phyloP scores from a whole-genome alignment of 1,140 invertebrate genomes.

The Pollicipes pollicipes region DNA sequence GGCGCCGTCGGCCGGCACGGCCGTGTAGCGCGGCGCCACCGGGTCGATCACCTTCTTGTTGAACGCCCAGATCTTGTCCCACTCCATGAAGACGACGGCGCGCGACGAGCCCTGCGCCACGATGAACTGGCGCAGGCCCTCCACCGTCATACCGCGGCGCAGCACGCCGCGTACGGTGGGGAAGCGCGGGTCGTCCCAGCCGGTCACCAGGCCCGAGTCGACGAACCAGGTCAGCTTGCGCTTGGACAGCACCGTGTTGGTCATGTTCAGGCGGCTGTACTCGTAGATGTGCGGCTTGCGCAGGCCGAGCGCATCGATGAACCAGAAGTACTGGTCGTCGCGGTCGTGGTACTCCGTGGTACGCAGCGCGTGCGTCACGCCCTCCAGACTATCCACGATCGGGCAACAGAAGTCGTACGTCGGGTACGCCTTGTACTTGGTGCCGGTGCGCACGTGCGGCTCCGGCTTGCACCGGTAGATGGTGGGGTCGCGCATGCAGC shows the following conservation, averaged over 20 bases:
- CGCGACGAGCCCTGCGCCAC: constrained; percentile 95
- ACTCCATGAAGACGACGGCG: constrained; percentile 97
- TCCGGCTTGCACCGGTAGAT: constrained; percentile 98
- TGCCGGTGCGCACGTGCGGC: constrained; percentile 75
- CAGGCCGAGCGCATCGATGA: constrained; percentile 66
- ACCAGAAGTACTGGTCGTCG: constrained; percentile 96
- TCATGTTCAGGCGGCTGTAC: constrained; percentile 90
- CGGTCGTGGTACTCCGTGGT: constrained; percentile 98
- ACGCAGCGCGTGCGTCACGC: constrained; percentile 87
- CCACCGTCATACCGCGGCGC: constrained; percentile 88
- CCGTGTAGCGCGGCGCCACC: constrained; percentile 80
- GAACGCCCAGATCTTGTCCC: constrained; percentile 99
- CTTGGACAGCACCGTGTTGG: constrained; percentile 93
- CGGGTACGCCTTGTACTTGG: constrained; percentile 97
- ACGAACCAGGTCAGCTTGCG: constrained; percentile 97
- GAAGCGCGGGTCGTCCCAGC: constrained; percentile 98
- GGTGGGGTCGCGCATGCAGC: constrained; percentile 95
- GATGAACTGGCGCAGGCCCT: constrained; percentile 93
- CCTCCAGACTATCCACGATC: constrained; percentile 92
- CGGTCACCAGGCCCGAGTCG: constrained; percentile 75
- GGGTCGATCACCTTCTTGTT: constrained; percentile 97
- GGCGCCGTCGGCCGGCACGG: constrained; percentile 41
- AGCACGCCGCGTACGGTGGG: constrained; percentile 94
- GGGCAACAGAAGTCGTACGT: constrained; percentile 99
- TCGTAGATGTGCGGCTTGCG: constrained; percentile 88